Base-by-base conservation (phyloP, 2,113 vertebrate genomes). In the Trichomycterus rosablanca region DNA sequence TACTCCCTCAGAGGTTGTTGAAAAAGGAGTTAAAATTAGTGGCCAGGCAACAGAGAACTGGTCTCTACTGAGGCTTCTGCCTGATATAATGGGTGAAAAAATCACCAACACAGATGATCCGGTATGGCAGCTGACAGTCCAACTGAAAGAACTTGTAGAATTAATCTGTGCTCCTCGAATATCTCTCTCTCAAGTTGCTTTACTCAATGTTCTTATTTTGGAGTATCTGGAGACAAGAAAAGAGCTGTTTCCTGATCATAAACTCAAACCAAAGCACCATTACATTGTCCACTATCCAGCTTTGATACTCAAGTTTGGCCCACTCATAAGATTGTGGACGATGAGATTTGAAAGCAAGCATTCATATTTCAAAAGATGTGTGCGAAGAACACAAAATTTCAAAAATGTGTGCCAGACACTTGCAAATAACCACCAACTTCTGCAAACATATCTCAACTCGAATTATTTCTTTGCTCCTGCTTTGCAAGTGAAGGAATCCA, bases 211-310 rank as follows among this genome's bases (percentile, higher is more conserved):
- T 40, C 35, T 51, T 6, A 44, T 71, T 18, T 4, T 2, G 5
- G 68, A 74, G 2, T 68, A 71, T 64, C 16, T 71, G 14, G 54
- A 74, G 18, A 54, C 49, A 67, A 59, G 68, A n/a, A 74, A 63
- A 22, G 32, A 63, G 4, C 20, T 67, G 16, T 71, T 71, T 67
- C 54, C 53, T 59, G 18, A 16, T 23, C 12, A 54, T 20, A 45
- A 45, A 42, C 48, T 71, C 2, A 67, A 63, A 59, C 68, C 49
- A 9, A 74, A 67, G n/a, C 67, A 74, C 16, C 68, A 74, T 51
- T 67, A 67, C 19, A 45, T 45, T 45, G 16, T 45, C 16, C 16
- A 45, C 8, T 45, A 45, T 45, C 43, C 19, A 7, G 18, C 43
- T 20, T 56, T 71, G 55, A 74, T 64, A 9, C 39, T 74, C 5